These are phyloP conservation scores for Sphaeridia pumilis DNA, from an alignment of 2,888 invertebrate species.

Conservation along the genomic window DNA sequence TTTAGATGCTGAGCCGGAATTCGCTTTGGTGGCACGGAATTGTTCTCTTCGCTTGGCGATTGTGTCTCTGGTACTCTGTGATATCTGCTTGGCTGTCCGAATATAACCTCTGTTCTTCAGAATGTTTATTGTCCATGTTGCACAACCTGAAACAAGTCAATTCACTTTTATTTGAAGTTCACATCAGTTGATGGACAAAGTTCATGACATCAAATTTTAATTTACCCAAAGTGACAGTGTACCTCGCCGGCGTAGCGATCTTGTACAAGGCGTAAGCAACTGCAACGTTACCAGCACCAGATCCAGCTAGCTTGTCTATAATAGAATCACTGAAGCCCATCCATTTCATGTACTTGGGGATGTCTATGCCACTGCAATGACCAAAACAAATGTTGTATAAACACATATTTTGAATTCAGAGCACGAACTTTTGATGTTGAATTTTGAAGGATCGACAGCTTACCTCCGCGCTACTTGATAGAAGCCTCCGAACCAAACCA, in stretches of 20 bases:
- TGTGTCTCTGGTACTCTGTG: constrained; percentile 47
- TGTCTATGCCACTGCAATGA: constrained; percentile 85
- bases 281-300: constrained; percentile 77
- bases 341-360: constrained; percentile 62
- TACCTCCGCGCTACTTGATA: constrained; percentile 78
- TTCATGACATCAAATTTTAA: constrained; percentile 4
- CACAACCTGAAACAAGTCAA: constrained; percentile 57
- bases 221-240: constrained; percentile 80
- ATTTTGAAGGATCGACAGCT: no score
- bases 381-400: no score
- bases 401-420: no score
- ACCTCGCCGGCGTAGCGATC: constrained; percentile 76
- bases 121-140: constrained; percentile 71
- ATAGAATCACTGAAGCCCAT: constrained; percentile 67
- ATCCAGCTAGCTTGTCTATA: constrained; percentile 60
- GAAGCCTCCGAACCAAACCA: constrained; percentile 76
- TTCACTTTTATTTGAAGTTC: no score
- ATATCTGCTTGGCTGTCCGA: constrained; percentile 54
- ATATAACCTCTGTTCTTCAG: constrained; percentile 68
- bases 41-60: constrained; percentile 49
- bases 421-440: no score
- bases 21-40: no score
- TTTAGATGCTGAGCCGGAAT: no score
- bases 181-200: no score
- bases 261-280: constrained; percentile 87